Conservation (phyloP, 2,888 invertebrate species). For the Eucera pruinosa region DNA sequence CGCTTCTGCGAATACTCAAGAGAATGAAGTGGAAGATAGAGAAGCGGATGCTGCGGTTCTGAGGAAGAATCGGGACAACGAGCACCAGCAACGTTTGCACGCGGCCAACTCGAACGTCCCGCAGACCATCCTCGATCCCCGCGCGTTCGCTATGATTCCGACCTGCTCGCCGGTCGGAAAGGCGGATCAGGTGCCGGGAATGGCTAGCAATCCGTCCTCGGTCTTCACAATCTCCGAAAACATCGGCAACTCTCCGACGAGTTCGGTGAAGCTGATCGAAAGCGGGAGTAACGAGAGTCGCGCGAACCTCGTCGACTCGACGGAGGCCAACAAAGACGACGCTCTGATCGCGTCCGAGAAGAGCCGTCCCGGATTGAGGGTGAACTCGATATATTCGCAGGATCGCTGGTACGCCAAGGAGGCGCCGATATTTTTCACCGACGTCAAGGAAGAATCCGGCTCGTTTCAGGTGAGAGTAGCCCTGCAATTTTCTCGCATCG, state of each 20-base stretch:
- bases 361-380: slow-evolving; percentile 78
- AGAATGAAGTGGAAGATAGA: not conserved
- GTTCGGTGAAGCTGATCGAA: slow-evolving; percentile 60
- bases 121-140: slow-evolving; percentile 24
- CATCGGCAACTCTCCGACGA: slow-evolving; percentile 10
- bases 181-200: not conserved
- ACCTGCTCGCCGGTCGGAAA: slow-evolving; percentile 60
- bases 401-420: slow-evolving; percentile 81
- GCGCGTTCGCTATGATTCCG: slow-evolving; percentile 38
- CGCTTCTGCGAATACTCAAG: not conserved
- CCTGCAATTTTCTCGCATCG: no score
- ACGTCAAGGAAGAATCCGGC: slow-evolving; percentile 77
- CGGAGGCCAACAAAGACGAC: slow-evolving; percentile 70
- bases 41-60: slow-evolving; percentile 26
- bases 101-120: slow-evolving; percentile 3
- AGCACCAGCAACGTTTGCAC: not conserved
- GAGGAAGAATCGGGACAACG: slow-evolving; percentile 30
- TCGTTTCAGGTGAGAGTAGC: slow-evolving; percentile 78
- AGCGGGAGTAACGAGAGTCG: slow-evolving; percentile 70
- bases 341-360: slow-evolving; percentile 72
- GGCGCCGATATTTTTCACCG: slow-evolving; percentile 75
- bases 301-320: slow-evolving; percentile 69
- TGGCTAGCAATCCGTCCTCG: not conserved
- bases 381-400: slow-evolving; percentile 83
- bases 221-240: slow-evolving; percentile 73